Conservation (phyloP, 2,113 vertebrate species). For the Tricholaema leucomelas region DNA sequence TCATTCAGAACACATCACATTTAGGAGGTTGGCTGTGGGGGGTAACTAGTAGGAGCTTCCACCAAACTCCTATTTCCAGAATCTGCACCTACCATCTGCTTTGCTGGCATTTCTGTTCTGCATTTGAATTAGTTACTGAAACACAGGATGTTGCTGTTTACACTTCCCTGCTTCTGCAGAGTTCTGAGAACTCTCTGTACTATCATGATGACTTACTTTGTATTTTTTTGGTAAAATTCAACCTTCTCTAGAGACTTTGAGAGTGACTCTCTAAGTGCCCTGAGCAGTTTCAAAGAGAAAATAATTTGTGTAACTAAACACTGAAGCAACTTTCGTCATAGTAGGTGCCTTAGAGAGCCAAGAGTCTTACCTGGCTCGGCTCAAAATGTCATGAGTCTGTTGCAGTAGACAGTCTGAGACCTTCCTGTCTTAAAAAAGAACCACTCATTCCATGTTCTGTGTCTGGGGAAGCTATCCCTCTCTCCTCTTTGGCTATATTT, state of each 20-base stretch:
- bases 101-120: slow-evolving; percentile 26
- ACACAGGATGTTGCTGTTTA: slow-evolving; percentile 56
- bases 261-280: not conserved
- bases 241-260: not conserved
- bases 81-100: slow-evolving; percentile 29
- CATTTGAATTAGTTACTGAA: slow-evolving; percentile 62
- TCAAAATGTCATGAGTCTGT: not conserved
- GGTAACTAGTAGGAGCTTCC: not conserved
- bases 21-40: not conserved
- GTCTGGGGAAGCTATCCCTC: not conserved
- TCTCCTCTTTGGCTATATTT: not conserved
- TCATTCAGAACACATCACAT: not conserved
- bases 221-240: not conserved
- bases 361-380: slow-evolving; percentile 6
- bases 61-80: not conserved
- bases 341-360: not conserved
- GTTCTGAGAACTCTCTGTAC: slow-evolving; percentile 36
- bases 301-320: not conserved
- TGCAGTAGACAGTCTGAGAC: not conserved
- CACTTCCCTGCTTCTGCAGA: slow-evolving; percentile 38
- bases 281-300: not conserved
- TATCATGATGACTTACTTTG: not conserved
- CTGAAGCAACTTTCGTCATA: not conserved
- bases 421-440: not conserved
- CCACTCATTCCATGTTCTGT: not conserved